Conservation (phyloP, 2,113 vertebrate genomes). For the Cheilinus undulatus region DNA sequence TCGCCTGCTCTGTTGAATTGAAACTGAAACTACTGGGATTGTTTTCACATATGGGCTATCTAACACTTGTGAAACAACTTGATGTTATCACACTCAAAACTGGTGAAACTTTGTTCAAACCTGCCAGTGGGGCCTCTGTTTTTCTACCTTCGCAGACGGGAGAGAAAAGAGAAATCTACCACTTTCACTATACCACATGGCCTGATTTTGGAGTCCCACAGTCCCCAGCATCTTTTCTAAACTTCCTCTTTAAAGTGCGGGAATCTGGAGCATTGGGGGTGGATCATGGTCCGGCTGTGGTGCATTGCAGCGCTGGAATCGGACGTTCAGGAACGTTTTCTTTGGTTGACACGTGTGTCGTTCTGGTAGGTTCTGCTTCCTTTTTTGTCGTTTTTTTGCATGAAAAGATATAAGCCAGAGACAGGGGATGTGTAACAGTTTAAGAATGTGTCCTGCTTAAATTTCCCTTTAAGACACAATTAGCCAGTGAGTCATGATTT, state of each 20-base stretch:
- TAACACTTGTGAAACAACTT: not conserved
- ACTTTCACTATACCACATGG: conserved; percentile 99
- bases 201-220: conserved; percentile 98
- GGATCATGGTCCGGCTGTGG: conserved; percentile 90
- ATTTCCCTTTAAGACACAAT: not conserved
- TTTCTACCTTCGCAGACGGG: conserved; percentile 84
- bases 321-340: conserved; percentile 97
- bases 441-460: not conserved
- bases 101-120: not conserved
- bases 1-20: not conserved
- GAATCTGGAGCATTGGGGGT: conserved; percentile 90
- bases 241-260: conserved; percentile 96
- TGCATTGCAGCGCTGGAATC: conserved; percentile 97
- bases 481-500: not conserved
- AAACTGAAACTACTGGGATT: conserved; percentile 40
- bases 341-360: conserved; percentile 94
- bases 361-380: conserved; percentile 87
- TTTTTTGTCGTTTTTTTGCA: too few species aligned
- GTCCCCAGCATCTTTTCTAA: conserved; percentile 96
- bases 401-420: too few species aligned
- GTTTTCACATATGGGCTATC: not conserved
- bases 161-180: conserved; percentile 92
- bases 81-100: not conserved
- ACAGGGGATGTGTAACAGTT: not conserved
- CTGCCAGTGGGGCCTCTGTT: not conserved